Base-by-base conservation (phyloP, 2,797 vertebrate species). In the Eospalax fontanierii region DNA sequence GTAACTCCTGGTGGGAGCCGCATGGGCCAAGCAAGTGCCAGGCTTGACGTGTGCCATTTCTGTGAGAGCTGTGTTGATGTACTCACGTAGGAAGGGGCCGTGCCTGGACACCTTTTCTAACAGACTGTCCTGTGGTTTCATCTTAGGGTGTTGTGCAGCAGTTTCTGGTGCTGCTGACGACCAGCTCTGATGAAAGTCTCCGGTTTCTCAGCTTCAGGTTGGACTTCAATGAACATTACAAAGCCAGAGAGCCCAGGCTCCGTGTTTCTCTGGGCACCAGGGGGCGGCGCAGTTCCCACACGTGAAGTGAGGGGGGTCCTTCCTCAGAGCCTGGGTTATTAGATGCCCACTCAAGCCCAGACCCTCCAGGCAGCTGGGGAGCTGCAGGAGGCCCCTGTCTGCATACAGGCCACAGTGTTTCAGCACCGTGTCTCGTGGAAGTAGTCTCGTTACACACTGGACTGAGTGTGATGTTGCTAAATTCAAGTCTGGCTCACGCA, bases 161-260 rank as follows among this genome's bases (percentile, higher is more conserved):
- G 98, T 99, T 99, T 97, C 97, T 99, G 98, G 99, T 99, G 96
- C 96, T 99, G 96, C 98, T 99, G 97, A 99, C 99, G 85, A 99
- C 99, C 93, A 99, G 99, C 95, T 94, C 99, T 0, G 99, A 99
- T 0, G 99, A 99, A 98, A 99, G 99, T 95, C 99, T 99, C 46
- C 99, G 99, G 74, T 99, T 99, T 98, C 99, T 99, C 71, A 99
- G 99, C 99, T 99, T 99, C 97, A 98, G 99, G 33, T 97, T 99
- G 96, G 99, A 99, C 98, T 99, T 99, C 97, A 99, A 99, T 0
- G 99, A 99, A 89, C 99, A 99, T 97, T 99, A 99, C 97, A 99
- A 99, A 97, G 99, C 99, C 54, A 97, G 99, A 71, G 99, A 99
- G 97, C 99, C 99, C 0, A 98, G 99, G 80, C 99, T 99, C 96